Base-by-base conservation (phyloP, 2,797 vertebrate genomes). In the Chelonia mydas region DNA sequence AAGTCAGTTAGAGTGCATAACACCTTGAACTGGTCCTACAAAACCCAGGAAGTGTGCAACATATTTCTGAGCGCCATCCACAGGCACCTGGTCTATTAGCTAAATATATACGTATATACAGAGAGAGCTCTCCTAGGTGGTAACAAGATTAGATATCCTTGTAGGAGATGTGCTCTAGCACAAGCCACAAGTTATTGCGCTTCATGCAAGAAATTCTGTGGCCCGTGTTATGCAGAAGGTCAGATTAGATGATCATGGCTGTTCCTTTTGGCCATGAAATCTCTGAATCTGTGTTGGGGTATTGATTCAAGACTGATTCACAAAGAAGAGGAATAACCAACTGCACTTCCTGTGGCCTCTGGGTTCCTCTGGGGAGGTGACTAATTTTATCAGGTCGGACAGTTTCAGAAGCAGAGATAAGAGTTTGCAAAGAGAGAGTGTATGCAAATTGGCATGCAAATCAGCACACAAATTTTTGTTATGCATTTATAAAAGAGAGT, bases 1-100 rank as follows among this genome's bases (percentile, higher is more conserved):
- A 72, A 41, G 37, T 41, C 68, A 23, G 19, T 65, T n/a, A 17
- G 11, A 77, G 57, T 90, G 81, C 77, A 37, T 72, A 83, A 47
- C 23, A 54, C 47, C 11, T 51, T 21, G 28, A 6, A 93, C 77
- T 87, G 90, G 88, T 94, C 92, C 95, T 89, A 84, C 81, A 87
- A 87, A 97, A 84, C 54, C 65, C 28, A 65, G 41, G 33, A 65
- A 81, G 77, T 50, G 65, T 91, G 53, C 13, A 92, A 33, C 9
- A 5, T 16, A 11, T 82, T 92, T 96, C 86, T 89, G 93, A 91
- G 78, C 88, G 31, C 50, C 28, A 4, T 41, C 78, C 79, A 49
- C 81, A 57, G 76, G 55, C 87, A 41, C 68, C n/a, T 91, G 77
- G 6, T 76, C 5, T 74, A 25, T 37, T 78, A 93, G 88, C 45